These are phyloP conservation scores for Strigamia crassipes DNA, from an alignment of 2,888 invertebrate genomes.

Conservation along the genomic window DNA sequence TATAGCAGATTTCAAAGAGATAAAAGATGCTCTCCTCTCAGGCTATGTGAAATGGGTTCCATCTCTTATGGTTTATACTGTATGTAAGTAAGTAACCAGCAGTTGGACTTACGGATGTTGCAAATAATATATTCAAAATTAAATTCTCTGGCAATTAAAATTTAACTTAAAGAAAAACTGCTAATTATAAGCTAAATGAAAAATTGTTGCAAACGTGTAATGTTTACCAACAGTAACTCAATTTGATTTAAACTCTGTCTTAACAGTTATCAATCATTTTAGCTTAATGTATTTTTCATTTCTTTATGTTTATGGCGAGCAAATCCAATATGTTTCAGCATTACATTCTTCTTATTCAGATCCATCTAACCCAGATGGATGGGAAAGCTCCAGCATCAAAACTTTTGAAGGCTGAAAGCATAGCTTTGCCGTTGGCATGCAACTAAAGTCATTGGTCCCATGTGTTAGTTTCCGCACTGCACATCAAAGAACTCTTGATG, in stretches of 20 bases:
- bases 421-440: not conserved
- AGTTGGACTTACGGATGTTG: not conserved
- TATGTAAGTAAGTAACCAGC: not conserved
- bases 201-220: no score
- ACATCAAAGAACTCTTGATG: not conserved
- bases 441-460: not conserved
- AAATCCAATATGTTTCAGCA: no score
- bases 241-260: no score
- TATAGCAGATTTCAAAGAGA: not conserved
- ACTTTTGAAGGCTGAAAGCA: not conserved
- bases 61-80: not conserved
- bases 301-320: no score
- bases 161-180: not conserved
- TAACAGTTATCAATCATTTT: no score
- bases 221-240: no score
- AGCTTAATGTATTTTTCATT: no score
- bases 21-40: not conserved
- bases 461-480: not conserved
- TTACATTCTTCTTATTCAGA: not conserved
- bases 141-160: not conserved
- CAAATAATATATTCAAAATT: no score
- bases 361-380: not conserved
- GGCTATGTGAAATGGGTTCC: not conserved
- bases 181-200: not conserved
- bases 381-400: not conserved